Evolutionary conservation across 2,888 invertebrate species (phyloP), one percentile per base, ranked within the genome.

Genomic region (Lepas anatifera): DNA sequence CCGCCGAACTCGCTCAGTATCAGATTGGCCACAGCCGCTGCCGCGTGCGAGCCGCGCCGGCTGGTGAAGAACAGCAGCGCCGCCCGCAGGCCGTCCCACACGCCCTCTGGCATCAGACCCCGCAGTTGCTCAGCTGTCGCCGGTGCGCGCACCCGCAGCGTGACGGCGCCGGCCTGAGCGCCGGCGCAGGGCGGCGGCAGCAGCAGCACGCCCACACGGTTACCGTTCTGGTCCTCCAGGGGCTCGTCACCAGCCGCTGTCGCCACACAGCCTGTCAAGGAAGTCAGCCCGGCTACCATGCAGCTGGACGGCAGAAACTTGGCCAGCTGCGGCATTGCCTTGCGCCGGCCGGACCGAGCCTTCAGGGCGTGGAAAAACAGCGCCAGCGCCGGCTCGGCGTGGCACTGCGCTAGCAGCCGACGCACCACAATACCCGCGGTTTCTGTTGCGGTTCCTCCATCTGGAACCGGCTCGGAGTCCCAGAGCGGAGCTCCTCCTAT

Each of bases 401-500:
- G 13, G 52, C 52, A 52, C 11, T 29, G 10, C 13, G 27, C 52
- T 16, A 52, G 52, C 52, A 52, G 27, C 22, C 52, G 52, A 16
- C 13, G 10, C 52, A 52, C 7, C 52, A 52, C 27, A 3, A 27
- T 27, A 29, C 52, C 16, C 22, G 52, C 29, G 11, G 29, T 13
- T 11, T n/a, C 52, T 6, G 52, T 6, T 6, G 52, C 22, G n/a
- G 67, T 52, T 58, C 41, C 48, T 41, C 71, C 69, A 83, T 84
- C 79, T 89, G 89, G 87, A 79, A 87, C 86, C 79, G 29, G 27
- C 52, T 52, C 52, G 13, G 52, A 29, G 52, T 52, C 52, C 52
- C 52, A 52, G 88, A 86, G 77, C 89, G 89, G 71, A 87, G 87
- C 77, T 88, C 89, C 79, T 87, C 87, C 41, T 89, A 81, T 73